Evolutionary conservation across 2,888 invertebrate genomes (phyloP).

Genomic region (Cryptops parisi): DNA sequence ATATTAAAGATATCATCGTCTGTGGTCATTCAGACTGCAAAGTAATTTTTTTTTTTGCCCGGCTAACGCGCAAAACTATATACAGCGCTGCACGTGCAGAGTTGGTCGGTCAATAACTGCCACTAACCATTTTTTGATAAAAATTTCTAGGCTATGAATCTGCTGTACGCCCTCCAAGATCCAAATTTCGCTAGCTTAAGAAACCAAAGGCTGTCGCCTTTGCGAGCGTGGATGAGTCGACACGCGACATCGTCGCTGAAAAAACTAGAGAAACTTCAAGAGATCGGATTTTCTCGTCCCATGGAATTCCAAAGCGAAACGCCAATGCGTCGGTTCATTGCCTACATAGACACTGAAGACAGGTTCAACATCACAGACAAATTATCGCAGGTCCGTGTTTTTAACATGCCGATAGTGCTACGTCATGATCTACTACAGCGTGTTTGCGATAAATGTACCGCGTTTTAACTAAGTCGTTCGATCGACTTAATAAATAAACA

Average conservation of each 20-base stretch:
- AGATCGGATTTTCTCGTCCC: constrained; percentile 49
- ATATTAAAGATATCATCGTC: constrained; percentile 81
- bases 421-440: too few relatives aligned
- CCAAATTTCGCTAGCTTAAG: constrained; percentile 58
- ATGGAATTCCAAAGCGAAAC: constrained; percentile 75
- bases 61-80: too few relatives aligned
- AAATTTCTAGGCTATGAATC: constrained; percentile 71
- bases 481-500: too few relatives aligned
- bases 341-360: constrained; percentile 86
- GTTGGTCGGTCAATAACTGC: too few relatives aligned
- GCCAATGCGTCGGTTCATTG: constrained; percentile 71
- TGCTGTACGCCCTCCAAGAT: constrained; percentile 66
- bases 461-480: too few relatives aligned
- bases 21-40: constrained; percentile 98
- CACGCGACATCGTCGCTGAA: constrained; percentile 68
- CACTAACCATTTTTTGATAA: too few relatives aligned
- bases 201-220: constrained; percentile 66
- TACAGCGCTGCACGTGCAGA: too few relatives aligned
- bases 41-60: too few relatives aligned
- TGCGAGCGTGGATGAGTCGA: constrained; percentile 80
- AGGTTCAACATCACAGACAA: constrained; percentile 79
- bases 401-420: too few relatives aligned
- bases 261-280: constrained; percentile 60
- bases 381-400: constrained; percentile 61
- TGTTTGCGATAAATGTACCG: too few relatives aligned